Evolutionary conservation across 2,797 vertebrate species (phyloP).

Genomic region (Gymnocypris eckloni): DNA sequence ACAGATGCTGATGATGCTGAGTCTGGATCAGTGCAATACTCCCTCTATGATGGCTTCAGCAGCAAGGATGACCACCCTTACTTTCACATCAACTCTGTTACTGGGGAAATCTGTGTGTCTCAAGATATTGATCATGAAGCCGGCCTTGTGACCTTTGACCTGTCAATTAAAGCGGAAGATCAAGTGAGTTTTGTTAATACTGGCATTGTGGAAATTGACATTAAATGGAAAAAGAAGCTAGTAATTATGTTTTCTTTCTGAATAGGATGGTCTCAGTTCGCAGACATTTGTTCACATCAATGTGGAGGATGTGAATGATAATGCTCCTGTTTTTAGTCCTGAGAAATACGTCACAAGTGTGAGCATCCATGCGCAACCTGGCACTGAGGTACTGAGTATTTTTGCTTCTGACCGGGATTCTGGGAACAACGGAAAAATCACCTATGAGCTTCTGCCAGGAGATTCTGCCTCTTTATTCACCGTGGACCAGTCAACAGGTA

Average conservation of each 20-base stretch:
- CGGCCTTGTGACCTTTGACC: slow-evolving; percentile 80
- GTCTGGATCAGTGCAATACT: slow-evolving; percentile 84
- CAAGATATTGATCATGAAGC: slow-evolving; percentile 89
- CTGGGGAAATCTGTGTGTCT: slow-evolving; percentile 86
- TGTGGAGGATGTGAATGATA: slow-evolving; percentile 91
- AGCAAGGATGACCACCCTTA: slow-evolving; percentile 78
- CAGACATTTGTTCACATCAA: slow-evolving; percentile 91
- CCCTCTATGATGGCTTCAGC: slow-evolving; percentile 84
- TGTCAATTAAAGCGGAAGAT: slow-evolving; percentile 90
- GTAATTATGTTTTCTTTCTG: slow-evolving; percentile 6
- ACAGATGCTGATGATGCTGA: slow-evolving; percentile 85
- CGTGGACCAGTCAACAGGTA: slow-evolving; percentile 88
- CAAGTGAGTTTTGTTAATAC: slow-evolving; percentile 79
- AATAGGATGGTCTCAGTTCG: slow-evolving; percentile 89
- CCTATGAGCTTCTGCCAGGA: slow-evolving; percentile 83
- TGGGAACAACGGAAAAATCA: slow-evolving; percentile 81
- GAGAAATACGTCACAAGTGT: slow-evolving; percentile 82
- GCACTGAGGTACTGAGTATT: slow-evolving; percentile 85
- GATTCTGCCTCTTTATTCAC: slow-evolving; percentile 83
- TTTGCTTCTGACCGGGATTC: slow-evolving; percentile 87
- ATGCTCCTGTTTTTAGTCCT: slow-evolving; percentile 87
- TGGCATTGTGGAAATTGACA: background rate
- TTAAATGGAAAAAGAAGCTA: background rate
- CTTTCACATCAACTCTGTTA: slow-evolving; percentile 82
- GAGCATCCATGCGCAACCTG: slow-evolving; percentile 84